Percentiles rank a stretch among this genome's conserved stretches.
Conservation (phyloP, 2,888 invertebrate species). For the Euspilapteryx auroguttella region DNA sequence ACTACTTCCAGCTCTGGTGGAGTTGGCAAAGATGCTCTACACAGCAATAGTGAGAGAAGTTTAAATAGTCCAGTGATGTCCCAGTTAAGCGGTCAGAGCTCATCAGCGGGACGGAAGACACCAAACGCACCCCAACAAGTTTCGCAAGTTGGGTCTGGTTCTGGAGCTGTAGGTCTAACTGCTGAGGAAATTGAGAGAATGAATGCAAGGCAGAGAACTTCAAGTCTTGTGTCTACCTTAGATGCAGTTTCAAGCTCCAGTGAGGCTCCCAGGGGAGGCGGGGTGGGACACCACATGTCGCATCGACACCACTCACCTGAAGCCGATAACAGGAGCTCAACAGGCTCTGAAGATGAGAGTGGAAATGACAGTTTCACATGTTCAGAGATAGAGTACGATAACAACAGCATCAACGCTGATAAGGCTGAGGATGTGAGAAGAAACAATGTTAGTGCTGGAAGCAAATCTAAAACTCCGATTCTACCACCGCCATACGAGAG, state of each 20-base stretch:
- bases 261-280: constrained; percentile 73
- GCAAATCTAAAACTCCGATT: constrained; percentile 65
- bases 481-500: constrained; percentile 84
- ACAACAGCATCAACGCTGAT: constrained; percentile 81
- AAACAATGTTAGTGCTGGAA: constrained; percentile 53
- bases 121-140: constrained; percentile 69
- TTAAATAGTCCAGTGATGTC: constrained; percentile 93
- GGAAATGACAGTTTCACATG: constrained; percentile 97
- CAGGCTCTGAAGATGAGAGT: constrained; percentile 86
- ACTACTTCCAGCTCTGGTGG: constrained; percentile 89
- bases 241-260: constrained; percentile 93
- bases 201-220: constrained; percentile 84
- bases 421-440: constrained; percentile 68
- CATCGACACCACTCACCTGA: constrained; percentile 75
- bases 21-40: constrained; percentile 84
- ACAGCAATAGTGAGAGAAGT: constrained; percentile 89
- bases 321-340: constrained; percentile 75
- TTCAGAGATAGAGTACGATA: constrained; percentile 96
- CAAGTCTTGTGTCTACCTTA: constrained; percentile 87
- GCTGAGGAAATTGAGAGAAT: constrained; percentile 92
- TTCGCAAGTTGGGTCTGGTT: constrained; percentile 66
- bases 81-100: constrained; percentile 85
- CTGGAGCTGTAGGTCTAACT: constrained; percentile 79
- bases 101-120: constrained; percentile 76
- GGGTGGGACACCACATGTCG: constrained; percentile 68